Conservation (phyloP, 2,797 vertebrate species). For the Cyclura pinguis region DNA sequence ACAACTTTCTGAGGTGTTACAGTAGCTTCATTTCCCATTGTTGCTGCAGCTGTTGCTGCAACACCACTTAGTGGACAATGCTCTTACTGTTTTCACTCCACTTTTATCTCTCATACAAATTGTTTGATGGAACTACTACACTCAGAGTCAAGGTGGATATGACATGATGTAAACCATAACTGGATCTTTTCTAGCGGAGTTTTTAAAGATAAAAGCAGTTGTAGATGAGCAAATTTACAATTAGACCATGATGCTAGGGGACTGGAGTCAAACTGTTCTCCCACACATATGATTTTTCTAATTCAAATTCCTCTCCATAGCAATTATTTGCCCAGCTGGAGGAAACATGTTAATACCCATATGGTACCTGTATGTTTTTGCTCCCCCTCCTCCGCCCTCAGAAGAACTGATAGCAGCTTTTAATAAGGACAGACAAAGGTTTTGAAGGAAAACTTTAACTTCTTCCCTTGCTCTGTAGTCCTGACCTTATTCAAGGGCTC, state of each 20-base stretch:
- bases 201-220: neutral
- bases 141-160: neutral
- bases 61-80: neutral
- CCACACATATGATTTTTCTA: neutral
- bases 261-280: neutral
- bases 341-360: no score
- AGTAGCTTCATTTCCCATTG: neutral
- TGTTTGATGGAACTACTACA: neutral
- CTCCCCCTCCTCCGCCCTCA: no score
- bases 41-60: no score
- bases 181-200: neutral
- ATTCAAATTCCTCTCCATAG: neutral
- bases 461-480: neutral
- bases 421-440: neutral
- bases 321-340: no score
- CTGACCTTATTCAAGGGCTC: neutral
- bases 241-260: neutral
- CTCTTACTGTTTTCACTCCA: neutral
- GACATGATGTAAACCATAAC: neutral
- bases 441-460: neutral
- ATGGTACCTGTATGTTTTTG: no score
- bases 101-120: neutral
- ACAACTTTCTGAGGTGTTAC: neutral
- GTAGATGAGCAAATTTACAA: neutral
- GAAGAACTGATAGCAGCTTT: neutral